Evolutionary conservation across 2,113 vertebrate species (phyloP), one percentile per base, ranked within the genome.

Genomic region (Caloenas nicobarica): DNA sequence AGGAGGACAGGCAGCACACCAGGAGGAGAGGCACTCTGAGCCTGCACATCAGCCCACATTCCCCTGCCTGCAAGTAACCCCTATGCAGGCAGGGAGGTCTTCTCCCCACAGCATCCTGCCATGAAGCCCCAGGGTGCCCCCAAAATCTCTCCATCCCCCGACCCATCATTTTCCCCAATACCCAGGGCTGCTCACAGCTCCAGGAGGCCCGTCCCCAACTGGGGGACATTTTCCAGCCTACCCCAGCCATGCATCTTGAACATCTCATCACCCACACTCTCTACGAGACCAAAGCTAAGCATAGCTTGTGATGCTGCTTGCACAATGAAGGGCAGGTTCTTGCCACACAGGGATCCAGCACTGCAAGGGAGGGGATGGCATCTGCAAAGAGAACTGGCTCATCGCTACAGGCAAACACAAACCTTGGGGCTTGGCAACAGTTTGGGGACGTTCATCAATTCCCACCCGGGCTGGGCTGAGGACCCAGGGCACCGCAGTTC

Each of bases 81-180:
- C 61, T n/a, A 13, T 1, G 2, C 2, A 2, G 8, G 9, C 57
- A 40, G 2, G 1, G 36, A 79, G 48, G 28, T 60, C 19, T 1
- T 44, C 40, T 56, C 26, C 61, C 33, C 48, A 29, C 71, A 60
- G 29, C 50, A 69, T 42, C 74, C 62, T 53, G 46, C 26, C 66
- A 54, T 1, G 0, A 42, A 79, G 23, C 53, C 48, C 29, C 4
- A 18, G 44, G 16, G 21, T 11, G 12, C 9, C 38, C 78, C 33
- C 34, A 24, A 48, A 64, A 48, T 10, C 34, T 38, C 40, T 48
- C 34, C 40, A 40, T 29, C 24, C 26, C 16, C 53, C 33, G 6
- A 48, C 4, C 0, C 2, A 38, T 34, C 0, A 0, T 46, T 77
- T 51, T 50, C 17, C 11, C 61, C 4, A 3, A 18, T 6, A 25